A percentile compares a stretch with the other conserved stretches of the same genome.
phyloP scores from a whole-genome alignment of 23 tunicate species.

The Trididemnum nubilum region DNA sequence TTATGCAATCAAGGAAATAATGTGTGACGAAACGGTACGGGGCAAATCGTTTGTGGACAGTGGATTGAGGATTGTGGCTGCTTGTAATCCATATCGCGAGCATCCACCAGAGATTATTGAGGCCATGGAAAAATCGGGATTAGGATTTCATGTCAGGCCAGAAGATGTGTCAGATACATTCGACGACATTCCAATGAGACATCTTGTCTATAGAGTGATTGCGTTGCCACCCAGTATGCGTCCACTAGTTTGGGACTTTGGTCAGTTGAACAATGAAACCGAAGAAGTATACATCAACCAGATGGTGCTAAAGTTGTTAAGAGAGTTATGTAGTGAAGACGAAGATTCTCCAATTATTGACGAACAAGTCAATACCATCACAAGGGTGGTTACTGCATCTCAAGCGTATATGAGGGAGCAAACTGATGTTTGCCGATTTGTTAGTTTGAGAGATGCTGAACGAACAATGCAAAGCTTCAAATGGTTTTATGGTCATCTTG shows the following conservation, averaged over 20 bases:
- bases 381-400: background rate
- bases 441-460: constrained; percentile 56
- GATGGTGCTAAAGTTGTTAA: constrained; percentile 43
- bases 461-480: constrained; percentile 35
- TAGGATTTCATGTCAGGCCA: constrained; percentile 53
- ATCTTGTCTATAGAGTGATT: constrained; percentile 50
- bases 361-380: background rate
- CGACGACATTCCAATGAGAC: constrained; percentile 50
- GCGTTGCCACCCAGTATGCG: constrained; percentile 64
- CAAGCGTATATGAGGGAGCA: constrained; percentile 35
- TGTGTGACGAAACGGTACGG: constrained; percentile 47
- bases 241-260: constrained; percentile 72
- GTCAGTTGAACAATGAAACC: constrained; percentile 38
- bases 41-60: constrained; percentile 31
- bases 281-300: constrained; percentile 43
- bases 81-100: constrained; percentile 58
- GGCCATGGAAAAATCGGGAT: constrained; percentile 41
- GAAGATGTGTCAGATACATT: constrained; percentile 32
- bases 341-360: background rate
- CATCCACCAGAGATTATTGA: constrained; percentile 38
- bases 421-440: constrained; percentile 42
- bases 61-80: constrained; percentile 46
- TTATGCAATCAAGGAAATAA: constrained; percentile 63
- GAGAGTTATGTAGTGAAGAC: background rate
- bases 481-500: constrained; percentile 38